phyloP scores from a whole-genome alignment of 2,113 vertebrate genomes.

The Phrynocephalus versicolor region DNA sequence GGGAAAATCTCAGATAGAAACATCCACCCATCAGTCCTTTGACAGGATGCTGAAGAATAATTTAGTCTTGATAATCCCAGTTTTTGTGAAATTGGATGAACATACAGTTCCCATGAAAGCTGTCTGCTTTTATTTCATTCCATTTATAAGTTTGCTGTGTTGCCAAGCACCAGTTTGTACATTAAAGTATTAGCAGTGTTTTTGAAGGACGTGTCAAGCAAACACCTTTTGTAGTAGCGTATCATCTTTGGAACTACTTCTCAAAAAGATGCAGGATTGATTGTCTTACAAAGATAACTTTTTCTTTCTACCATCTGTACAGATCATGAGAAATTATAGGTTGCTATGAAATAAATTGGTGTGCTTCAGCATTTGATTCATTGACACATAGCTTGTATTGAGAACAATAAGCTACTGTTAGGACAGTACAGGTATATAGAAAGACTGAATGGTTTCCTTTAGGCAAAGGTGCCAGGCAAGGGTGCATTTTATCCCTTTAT shows the following conservation, averaged over 20 bases:
- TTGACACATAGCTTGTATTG: too few relatives aligned
- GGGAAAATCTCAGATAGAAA: neutral
- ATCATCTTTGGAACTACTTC: neutral
- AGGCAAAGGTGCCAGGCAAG: too few relatives aligned
- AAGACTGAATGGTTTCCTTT: too few relatives aligned
- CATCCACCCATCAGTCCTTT: constrained; percentile 9
- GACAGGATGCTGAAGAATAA: neutral
- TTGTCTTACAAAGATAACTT: neutral
- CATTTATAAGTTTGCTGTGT: neutral
- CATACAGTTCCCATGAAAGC: neutral
- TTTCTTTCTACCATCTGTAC: neutral
- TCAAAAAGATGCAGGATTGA: neutral
- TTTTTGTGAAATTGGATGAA: constrained; percentile 19
- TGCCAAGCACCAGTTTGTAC: neutral
- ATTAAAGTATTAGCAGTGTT: neutral
- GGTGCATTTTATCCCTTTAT: too few relatives aligned
- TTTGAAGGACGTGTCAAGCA: neutral
- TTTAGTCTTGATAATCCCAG: constrained; percentile 23
- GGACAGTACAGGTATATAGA: too few relatives aligned
- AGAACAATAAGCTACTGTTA: too few relatives aligned
- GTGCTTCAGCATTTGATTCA: too few relatives aligned
- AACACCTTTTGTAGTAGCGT: neutral
- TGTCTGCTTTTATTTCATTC: neutral
- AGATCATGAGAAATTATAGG: too few relatives aligned
- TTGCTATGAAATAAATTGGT: too few relatives aligned